Percentiles rank a stretch among this genome's conserved stretches.
phyloP scores from a whole-genome alignment of 1,140 invertebrate species.

The Chironomus tepperi region DNA sequence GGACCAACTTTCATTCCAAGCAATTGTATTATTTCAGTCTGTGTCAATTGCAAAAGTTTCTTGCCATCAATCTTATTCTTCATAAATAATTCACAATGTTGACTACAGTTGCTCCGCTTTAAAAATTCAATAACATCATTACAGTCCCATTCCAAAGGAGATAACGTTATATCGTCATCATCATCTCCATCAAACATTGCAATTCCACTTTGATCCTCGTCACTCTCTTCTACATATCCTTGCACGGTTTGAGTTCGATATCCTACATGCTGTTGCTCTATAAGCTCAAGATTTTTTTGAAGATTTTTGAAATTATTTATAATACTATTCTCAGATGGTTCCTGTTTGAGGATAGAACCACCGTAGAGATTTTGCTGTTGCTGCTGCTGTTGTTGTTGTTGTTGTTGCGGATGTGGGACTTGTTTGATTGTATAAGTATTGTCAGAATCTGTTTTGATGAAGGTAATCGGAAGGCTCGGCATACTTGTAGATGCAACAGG shows the following conservation, averaged over 20 bases:
- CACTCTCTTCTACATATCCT: slow-evolving; percentile 29
- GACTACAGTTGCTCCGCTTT: slow-evolving; percentile 78
- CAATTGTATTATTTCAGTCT: slow-evolving; percentile 82
- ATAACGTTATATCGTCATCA: slow-evolving; percentile 46
- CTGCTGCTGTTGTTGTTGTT: background rate
- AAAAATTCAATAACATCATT: slow-evolving; percentile 82
- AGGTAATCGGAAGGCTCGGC: background rate
- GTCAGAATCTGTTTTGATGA: slow-evolving; percentile 1
- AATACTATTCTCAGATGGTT: slow-evolving; percentile 8
- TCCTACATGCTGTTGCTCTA: slow-evolving; percentile 34
- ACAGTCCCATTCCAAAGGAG: slow-evolving; percentile 66
- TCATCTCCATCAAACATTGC: slow-evolving; percentile 31
- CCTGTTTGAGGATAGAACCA: background rate
- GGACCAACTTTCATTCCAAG: slow-evolving; percentile 90
- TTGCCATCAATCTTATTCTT: slow-evolving; percentile 66
- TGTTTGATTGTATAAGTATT: background rate
- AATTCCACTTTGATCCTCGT: slow-evolving; percentile 34
- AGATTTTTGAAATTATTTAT: slow-evolving; percentile 27
- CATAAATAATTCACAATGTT: slow-evolving; percentile 78
- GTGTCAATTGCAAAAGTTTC: slow-evolving; percentile 66
- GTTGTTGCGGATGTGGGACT: background rate
- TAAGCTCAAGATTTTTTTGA: slow-evolving; percentile 37
- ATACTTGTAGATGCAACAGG: slow-evolving; percentile 3
- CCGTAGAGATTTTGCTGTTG: background rate
- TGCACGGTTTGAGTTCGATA: background rate